Conservation (phyloP, 2,113 vertebrate genomes). For the Columba janthina region DNA sequence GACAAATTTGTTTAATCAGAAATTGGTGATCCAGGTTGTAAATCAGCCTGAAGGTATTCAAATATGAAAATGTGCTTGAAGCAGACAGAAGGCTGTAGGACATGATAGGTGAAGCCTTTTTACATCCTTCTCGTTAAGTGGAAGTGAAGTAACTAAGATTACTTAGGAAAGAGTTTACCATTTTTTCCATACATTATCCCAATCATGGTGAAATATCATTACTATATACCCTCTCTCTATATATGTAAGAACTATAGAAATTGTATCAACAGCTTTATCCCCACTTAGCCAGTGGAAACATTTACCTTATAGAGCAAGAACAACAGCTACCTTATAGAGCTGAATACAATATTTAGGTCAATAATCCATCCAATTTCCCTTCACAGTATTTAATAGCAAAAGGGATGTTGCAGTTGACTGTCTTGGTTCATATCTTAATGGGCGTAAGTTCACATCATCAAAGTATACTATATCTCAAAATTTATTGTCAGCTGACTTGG, state of each 20-base stretch:
- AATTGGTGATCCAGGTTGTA: neutral
- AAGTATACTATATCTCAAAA: neutral
- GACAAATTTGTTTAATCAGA: neutral
- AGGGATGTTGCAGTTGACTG: neutral
- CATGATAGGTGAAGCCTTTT: neutral
- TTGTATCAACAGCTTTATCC: neutral
- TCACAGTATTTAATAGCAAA: neutral
- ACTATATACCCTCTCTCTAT: neutral
- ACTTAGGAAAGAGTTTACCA: neutral
- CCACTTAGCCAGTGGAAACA: neutral
- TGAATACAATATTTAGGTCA: neutral
- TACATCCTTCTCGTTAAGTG: neutral
- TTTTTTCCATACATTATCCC: neutral
- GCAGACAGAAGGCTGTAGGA: neutral
- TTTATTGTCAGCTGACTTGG: neutral
- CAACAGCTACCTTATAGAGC: neutral
- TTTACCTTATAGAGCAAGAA: neutral
- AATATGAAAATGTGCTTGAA: neutral
- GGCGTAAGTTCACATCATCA: accelerated
- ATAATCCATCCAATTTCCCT: neutral
- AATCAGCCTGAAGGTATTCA: neutral
- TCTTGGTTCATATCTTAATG: neutral
- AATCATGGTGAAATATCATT: neutral
- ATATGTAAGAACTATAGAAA: neutral
- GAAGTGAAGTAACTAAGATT: neutral